Evolutionary conservation across 2,888 invertebrate species (phyloP).

Genomic region (Dryobotodes eremita): DNA sequence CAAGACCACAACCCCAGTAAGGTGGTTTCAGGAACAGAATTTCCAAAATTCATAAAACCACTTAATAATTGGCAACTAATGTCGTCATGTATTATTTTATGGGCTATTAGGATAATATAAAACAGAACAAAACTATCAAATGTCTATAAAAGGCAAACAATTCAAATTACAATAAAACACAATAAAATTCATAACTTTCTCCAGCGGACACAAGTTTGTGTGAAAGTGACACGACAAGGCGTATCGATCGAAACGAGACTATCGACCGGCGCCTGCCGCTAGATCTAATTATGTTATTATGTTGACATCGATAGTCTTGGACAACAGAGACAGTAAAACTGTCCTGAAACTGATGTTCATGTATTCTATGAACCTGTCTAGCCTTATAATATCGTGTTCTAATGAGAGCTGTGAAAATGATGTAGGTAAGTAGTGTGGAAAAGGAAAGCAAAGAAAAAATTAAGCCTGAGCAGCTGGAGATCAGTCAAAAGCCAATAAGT

Average conservation of each 20-base stretch:
- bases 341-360: neutral
- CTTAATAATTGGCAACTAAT: neutral
- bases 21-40: neutral
- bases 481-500: neutral
- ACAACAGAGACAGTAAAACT: neutral
- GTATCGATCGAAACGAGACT: constrained; percentile 35
- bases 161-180: constrained; percentile 60
- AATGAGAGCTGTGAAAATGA: neutral
- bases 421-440: neutral
- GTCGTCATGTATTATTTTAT: neutral
- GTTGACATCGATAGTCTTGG: constrained; percentile 35
- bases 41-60: neutral
- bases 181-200: constrained; percentile 58
- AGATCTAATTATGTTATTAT: constrained; percentile 26
- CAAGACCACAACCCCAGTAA: neutral
- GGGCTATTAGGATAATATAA: constrained; percentile 1
- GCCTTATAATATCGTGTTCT: neutral
- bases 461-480: neutral
- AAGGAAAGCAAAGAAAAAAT: too few relatives aligned
- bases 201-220: constrained; percentile 42
- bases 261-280: constrained; percentile 19
- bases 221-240: constrained; percentile 54
- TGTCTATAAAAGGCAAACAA: constrained; percentile 15
- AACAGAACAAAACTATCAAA: constrained; percentile 22
- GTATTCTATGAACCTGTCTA: neutral